Evolutionary conservation across 2,888 invertebrate species (phyloP).

Genomic region (Rhamnusium bicolor): DNA sequence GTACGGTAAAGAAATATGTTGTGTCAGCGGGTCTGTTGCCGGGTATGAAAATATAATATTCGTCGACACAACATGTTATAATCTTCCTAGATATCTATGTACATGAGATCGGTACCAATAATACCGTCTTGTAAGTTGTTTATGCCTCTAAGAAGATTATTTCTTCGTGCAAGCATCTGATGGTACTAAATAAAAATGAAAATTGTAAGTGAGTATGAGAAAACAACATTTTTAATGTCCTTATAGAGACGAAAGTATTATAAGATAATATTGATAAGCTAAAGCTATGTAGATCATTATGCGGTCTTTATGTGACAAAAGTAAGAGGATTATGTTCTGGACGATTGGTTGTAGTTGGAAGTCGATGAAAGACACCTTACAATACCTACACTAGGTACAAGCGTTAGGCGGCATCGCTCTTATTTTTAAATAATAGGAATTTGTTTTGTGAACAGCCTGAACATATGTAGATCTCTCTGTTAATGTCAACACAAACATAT

Average conservation of each 20-base stretch:
- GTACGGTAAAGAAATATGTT: constrained; percentile 1
- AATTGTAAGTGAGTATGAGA: constrained; percentile 26
- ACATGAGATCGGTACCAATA: constrained; percentile 17
- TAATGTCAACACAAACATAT: neutral
- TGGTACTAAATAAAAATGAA: constrained; percentile 23
- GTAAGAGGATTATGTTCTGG: constrained; percentile 45
- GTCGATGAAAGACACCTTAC: constrained; percentile 41
- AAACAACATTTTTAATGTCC: constrained; percentile 30
- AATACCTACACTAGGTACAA: constrained; percentile 36
- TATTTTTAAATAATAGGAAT: constrained; percentile 35
- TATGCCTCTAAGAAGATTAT: constrained; percentile 34
- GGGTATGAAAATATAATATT: constrained; percentile 14
- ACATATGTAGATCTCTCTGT: constrained; percentile 5
- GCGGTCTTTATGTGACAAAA: constrained; percentile 44
- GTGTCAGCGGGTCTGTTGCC: neutral
- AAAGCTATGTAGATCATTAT: constrained; percentile 45
- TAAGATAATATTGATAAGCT: constrained; percentile 43
- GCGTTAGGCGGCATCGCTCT: constrained; percentile 36
- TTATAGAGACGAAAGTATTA: constrained; percentile 29
- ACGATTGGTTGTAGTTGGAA: constrained; percentile 32
- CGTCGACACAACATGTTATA: constrained; percentile 20
- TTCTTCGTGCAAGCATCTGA: constrained; percentile 1
- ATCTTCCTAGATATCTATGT: constrained; percentile 18
- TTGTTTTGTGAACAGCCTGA: constrained; percentile 12
- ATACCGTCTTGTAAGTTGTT: constrained; percentile 16